A percentile compares a stretch with the other conserved stretches of the same genome.
These are phyloP conservation scores for Stramonita haemastoma DNA, from an alignment of 2,888 invertebrate species.

Conservation along the genomic window DNA sequence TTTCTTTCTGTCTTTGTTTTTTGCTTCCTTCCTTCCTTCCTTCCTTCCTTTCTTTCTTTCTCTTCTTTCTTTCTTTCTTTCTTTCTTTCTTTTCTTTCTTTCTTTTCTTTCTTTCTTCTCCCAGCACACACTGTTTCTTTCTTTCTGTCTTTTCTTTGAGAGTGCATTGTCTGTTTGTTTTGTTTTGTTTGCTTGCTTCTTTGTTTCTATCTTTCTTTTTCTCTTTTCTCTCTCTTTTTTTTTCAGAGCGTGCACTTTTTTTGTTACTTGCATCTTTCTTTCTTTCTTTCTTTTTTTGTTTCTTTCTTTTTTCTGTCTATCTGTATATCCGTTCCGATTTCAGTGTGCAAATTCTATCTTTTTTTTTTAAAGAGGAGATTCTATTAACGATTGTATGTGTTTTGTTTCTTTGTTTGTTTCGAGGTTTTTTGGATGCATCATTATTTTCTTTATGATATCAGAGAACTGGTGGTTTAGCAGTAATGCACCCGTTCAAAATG, in stretches of 20 bases:
- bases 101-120: background rate
- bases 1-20: background rate
- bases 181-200: background rate
- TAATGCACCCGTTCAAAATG: too few species aligned
- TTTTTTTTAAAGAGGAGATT: too few species aligned
- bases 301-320: too few species aligned
- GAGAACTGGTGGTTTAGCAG: too few species aligned
- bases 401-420: too few species aligned
- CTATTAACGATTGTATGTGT: too few species aligned
- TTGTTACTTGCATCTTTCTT: background rate
- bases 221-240: background rate
- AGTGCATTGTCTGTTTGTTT: background rate
- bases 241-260: background rate
- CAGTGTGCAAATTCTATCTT: too few species aligned
- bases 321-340: too few species aligned
- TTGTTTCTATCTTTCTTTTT: background rate
- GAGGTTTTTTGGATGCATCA: too few species aligned
- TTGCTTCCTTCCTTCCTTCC: background rate
- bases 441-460: too few species aligned
- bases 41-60: background rate
- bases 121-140: too few species aligned
- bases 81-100: background rate
- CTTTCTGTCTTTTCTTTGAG: background rate
- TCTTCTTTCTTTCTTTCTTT: fast-evolving
- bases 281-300: background rate